Base-by-base conservation (phyloP, 2,113 vertebrate species). In the Cercocebus atys region DNA sequence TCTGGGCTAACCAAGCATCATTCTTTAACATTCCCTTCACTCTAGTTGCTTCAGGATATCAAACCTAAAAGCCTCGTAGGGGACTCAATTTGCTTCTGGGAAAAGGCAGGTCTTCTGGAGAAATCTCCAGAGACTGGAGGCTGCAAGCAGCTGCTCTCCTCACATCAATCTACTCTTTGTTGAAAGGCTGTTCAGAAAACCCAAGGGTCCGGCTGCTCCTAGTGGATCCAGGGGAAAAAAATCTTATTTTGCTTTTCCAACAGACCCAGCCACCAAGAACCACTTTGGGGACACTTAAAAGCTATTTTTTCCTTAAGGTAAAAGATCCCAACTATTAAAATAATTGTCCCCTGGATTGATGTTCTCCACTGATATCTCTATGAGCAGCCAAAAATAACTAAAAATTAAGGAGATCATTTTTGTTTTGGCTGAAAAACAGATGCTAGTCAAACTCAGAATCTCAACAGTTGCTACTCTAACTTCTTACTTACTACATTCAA, bases 51-150 rank as follows among this genome's bases (percentile, higher is more conserved):
- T 96, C n/a, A 83, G 83, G 57, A 2, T 20, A 95, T 94, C 82
- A 88, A 92, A 70, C 27, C 70, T 9, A 35, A 79, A 96, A 52
- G 43, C 75, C 61, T 88, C 52, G 70, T 95, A 8, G 1, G 92
- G 92, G 76, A 95, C 61, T 93, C 8, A 79, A 17, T 95, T 91
- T 97, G 66, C 57, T 80, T 95, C 79, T 93, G 68, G 55, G 81
- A 61, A 87, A 84, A 75, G 94, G 64, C 18, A 97, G 75, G 75
- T 90, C 88, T 95, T 96, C 76, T 17, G 45, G 70, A 93, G 96
- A 93, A 95, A 3, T 27, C 97, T 55, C 90, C 38, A 4, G 27
- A 82, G 66, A 95, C 9, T 3, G 3, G 18, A 93, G 76, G 52
- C 92, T 82, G n/a, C 81, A 57, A 87, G 50, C 17, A 94, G 6